These are phyloP conservation scores for Notothenia rossii DNA, from an alignment of 2,113 vertebrate species.

Conservation along the genomic window DNA sequence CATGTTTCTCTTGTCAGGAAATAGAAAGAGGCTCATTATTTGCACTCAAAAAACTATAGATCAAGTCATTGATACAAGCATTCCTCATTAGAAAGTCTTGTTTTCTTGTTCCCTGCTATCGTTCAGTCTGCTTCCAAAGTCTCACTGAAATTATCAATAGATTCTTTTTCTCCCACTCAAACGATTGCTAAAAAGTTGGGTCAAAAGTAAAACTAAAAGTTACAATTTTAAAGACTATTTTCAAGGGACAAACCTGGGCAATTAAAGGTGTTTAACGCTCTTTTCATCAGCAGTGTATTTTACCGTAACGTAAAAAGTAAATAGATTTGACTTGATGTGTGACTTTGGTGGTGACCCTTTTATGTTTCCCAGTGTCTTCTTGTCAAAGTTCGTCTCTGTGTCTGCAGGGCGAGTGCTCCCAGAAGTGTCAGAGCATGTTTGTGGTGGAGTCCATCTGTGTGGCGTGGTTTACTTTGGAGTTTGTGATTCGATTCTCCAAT, in stretches of 20 bases:
- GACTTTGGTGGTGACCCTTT: not conserved
- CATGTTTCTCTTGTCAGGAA: not conserved
- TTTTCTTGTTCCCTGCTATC: not conserved
- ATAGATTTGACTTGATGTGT: not conserved
- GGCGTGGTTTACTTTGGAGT: conserved; percentile 96
- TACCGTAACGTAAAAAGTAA: not conserved
- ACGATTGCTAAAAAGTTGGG: not conserved
- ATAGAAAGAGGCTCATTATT: not conserved
- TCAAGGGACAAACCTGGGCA: not conserved
- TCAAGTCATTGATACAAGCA: not conserved
- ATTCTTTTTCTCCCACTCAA: conserved; percentile 4
- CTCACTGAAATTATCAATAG: conserved; percentile 24
- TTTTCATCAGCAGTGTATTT: not conserved
- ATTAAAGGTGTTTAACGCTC: not conserved
- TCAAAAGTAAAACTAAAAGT: too few relatives aligned
- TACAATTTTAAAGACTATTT: too few relatives aligned
- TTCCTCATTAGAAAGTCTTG: not conserved
- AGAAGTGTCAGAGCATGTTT: conserved; percentile 93
- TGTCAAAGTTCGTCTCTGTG: not conserved
- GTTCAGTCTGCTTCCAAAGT: not conserved
- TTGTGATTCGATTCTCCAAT: conserved; percentile 91
- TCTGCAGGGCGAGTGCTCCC: conserved; percentile 92
- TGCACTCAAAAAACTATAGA: not conserved
- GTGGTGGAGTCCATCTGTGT: conserved; percentile 95
- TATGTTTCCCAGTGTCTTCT: not conserved